phyloP scores from a whole-genome alignment of 2,797 vertebrate species.

The Enteromius anoplus region DNA sequence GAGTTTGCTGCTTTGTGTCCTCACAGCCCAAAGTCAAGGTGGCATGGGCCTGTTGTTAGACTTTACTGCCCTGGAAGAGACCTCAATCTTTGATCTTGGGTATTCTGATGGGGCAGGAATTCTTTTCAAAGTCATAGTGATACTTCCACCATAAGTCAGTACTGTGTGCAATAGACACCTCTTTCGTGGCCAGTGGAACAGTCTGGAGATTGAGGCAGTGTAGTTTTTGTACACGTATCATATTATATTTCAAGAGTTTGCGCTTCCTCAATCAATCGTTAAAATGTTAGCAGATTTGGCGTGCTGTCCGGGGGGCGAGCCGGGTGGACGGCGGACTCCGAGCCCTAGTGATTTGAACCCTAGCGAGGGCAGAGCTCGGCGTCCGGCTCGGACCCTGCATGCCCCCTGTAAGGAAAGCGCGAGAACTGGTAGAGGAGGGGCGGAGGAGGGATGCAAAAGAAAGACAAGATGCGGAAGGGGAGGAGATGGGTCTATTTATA shows the following conservation, averaged over 20 bases:
- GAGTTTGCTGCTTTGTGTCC: neutral
- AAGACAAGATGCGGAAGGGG: no score
- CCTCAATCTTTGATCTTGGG: neutral
- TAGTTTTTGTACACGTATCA: neutral
- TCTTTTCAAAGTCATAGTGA: neutral
- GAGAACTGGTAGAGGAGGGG: no score
- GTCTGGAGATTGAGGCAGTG: neutral
- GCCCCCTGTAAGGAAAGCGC: no score
- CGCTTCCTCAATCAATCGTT: no score
- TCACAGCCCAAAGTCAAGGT: neutral
- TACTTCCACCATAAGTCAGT: neutral
- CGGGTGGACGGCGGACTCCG: no score
- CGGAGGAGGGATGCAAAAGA: no score
- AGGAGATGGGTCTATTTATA: no score
- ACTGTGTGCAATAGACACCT: neutral
- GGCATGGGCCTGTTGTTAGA: neutral
- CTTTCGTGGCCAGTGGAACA: neutral
- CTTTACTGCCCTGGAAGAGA: neutral
- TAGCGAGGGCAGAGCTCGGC: no score
- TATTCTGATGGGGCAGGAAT: neutral
- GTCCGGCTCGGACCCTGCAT: no score
- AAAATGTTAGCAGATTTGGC: no score
- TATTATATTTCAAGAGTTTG: neutral
- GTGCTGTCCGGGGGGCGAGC: no score
- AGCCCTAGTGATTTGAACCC: no score